These are phyloP conservation scores for Euplexia lucipara DNA, from an alignment of 2,888 invertebrate genomes.

Conservation along the genomic window DNA sequence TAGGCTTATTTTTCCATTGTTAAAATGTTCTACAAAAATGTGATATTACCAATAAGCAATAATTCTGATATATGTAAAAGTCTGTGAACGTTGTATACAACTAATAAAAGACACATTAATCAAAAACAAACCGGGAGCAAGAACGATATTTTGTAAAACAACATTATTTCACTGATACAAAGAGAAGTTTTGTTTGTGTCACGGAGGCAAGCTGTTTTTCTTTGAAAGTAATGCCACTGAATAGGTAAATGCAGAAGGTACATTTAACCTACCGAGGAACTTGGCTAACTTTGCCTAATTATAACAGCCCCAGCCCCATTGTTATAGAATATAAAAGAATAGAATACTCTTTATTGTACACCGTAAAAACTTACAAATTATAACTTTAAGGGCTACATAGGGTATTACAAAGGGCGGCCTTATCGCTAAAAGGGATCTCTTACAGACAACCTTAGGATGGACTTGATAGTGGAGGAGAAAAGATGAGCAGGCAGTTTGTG, in stretches of 20 bases:
- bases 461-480: no score
- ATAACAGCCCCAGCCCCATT: no score
- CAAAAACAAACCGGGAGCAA: slow-evolving; percentile 1
- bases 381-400: no score
- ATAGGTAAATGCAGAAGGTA: background rate
- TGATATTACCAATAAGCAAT: background rate
- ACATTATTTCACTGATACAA: slow-evolving; percentile 17
- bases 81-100: background rate
- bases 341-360: background rate
- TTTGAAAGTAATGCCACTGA: slow-evolving; percentile 6
- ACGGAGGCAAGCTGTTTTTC: slow-evolving; percentile 21
- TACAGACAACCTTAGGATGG: no score
- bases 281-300: no score
- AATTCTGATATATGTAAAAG: background rate
- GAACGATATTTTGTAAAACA: slow-evolving; percentile 31
- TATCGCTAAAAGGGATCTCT: no score
- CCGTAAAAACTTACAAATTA: no score
- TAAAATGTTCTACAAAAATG: background rate
- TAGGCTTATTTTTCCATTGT: no score
- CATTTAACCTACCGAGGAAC: background rate
- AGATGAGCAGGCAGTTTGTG: no score
- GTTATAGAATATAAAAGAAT: background rate
- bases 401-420: no score
- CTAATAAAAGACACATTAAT: background rate
- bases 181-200: slow-evolving; percentile 20